Percentiles rank a stretch among this genome's conserved stretches.
phyloP scores from a whole-genome alignment of 2,113 vertebrate species.

The Thomomys bottae region DNA sequence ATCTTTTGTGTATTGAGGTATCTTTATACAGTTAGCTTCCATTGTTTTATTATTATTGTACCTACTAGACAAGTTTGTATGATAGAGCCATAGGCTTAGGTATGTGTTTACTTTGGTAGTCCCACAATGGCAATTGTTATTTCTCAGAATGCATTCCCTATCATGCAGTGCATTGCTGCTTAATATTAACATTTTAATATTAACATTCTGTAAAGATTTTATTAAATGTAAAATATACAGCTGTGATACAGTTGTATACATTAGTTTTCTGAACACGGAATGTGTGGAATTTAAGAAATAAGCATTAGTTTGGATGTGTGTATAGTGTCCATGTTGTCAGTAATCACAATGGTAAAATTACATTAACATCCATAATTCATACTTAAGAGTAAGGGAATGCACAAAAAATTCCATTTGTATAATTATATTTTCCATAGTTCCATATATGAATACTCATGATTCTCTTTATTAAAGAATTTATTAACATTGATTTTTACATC shows the following conservation, averaged over 20 bases:
- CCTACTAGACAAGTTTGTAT: not conserved
- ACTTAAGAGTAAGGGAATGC: not conserved
- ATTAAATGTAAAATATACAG: slow-evolving; percentile 49
- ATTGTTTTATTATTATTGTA: not conserved
- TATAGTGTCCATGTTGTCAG: slow-evolving; percentile 20
- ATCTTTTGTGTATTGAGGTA: not conserved
- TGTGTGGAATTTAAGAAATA: slow-evolving; percentile 23
- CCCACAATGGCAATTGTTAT: not conserved
- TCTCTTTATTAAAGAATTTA: no score
- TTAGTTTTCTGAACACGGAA: slow-evolving; percentile 27
- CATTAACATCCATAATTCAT: slow-evolving; percentile 47
- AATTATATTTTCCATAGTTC: slow-evolving; percentile 3
- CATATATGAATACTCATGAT: slow-evolving; percentile 28
- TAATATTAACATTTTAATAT: not conserved
- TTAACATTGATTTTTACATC: no score
- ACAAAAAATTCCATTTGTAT: slow-evolving; percentile 23
- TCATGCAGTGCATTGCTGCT: not conserved
- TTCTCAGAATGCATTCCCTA: not conserved
- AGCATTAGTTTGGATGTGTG: slow-evolving; percentile 28
- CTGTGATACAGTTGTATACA: not conserved
- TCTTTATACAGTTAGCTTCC: not conserved
- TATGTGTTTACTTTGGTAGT: not conserved
- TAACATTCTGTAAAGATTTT: not conserved
- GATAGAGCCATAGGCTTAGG: not conserved
- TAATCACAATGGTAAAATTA: not conserved